Evolutionary conservation across 1,140 invertebrate genomes (phyloP), one percentile per base, ranked within the genome.

Genomic region (Limonius californicus): DNA sequence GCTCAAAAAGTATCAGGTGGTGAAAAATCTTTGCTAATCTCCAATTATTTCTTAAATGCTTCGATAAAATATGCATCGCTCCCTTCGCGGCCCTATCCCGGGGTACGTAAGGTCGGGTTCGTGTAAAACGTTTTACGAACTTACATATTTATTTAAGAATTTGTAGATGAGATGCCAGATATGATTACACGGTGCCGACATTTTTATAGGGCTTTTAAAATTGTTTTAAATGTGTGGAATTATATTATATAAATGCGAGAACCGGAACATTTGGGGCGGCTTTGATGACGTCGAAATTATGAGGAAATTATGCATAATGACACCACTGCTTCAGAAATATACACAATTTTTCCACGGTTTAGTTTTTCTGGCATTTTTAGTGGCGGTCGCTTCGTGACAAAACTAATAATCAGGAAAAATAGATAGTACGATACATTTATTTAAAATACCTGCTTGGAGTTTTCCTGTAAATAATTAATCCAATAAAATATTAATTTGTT

Each of bases 231-330:
- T 50, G 45, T 50, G 45, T 50, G 16, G 45, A 18, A 19, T 50
- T 50, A 50, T 50, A 50, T 50, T 50, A 50, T 50, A 50, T 50
- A 50, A 50, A 50, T 50, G 45, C 45, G 45, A 19, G 45, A 50
- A 50, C 45, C 9, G 19, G 20, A 21, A 16, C 45, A 50, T 50
- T 50, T 50, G 45, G 45, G 15, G 45, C 3, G 23, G 23, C 23
- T 39, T 39, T 39, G 35, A 39, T 39, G 35, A 39, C 1, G 35
- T 19, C 19, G n/a, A 16, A 4, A 11, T 50, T 50, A 50, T 12
- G 16, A 18, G 2, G 16, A 18, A 50, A 50, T 50, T 50, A 50
- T 50, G 45, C 45, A 21, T 50, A 50, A 50, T 50, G 15, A 50
- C 14, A 50, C 15, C 45, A 50, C n/a, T n/a, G n/a, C n/a, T n/a